phyloP scores from a whole-genome alignment of 2,113 vertebrate species.

The Laticauda colubrina region DNA sequence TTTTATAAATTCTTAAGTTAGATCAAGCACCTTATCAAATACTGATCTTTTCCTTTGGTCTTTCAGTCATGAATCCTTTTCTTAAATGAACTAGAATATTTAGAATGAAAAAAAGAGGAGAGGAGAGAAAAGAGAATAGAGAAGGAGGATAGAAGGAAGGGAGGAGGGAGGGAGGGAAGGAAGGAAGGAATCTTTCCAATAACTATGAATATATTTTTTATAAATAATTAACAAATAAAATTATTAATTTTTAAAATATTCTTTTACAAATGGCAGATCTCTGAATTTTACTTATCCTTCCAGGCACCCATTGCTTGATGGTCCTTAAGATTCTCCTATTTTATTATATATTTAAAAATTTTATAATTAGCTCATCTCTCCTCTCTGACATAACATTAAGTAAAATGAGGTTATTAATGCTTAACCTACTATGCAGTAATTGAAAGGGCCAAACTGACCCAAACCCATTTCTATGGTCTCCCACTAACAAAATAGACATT shows the following conservation, averaged over 20 bases:
- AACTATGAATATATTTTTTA: background rate
- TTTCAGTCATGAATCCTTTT: background rate
- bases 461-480: constrained; percentile 55
- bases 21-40: background rate
- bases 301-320: constrained; percentile 52
- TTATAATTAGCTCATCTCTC: constrained; percentile 30
- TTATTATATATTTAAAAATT: constrained; percentile 50
- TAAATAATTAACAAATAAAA: background rate
- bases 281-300: constrained; percentile 44
- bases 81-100: background rate
- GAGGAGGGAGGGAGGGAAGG: no score
- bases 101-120: background rate
- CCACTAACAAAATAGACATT: constrained; percentile 50
- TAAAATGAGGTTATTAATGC: constrained; percentile 44
- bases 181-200: background rate
- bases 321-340: constrained; percentile 55
- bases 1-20: background rate
- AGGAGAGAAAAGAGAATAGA: background rate
- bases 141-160: background rate
- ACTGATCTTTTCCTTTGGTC: background rate
- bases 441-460: constrained; percentile 53
- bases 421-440: constrained; percentile 38
- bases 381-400: constrained; percentile 43
- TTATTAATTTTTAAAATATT: constrained; percentile 16
- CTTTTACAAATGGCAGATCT: constrained; percentile 41